phyloP scores from a whole-genome alignment of 2,888 invertebrate genomes.

The Drosophila kambysellisi region DNA sequence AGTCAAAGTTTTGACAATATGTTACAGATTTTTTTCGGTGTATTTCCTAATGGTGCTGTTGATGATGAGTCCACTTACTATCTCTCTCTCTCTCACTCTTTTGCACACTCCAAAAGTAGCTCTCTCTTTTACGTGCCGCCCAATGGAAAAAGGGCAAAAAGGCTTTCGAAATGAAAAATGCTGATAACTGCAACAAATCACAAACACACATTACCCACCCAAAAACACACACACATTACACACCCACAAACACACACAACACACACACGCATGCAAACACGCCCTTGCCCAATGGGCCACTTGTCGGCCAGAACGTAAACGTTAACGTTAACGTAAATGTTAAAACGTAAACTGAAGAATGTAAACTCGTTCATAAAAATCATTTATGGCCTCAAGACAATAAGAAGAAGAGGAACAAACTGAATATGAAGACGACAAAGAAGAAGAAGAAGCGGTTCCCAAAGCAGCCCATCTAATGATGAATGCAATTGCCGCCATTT shows the following conservation, averaged over 20 bases:
- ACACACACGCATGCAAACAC: constrained; percentile 28
- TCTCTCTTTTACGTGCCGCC: constrained; percentile 8
- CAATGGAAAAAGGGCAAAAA: constrained; percentile 41
- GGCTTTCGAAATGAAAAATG: constrained; percentile 72
- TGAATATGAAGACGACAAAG: not conserved
- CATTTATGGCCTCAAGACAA: constrained; percentile 65
- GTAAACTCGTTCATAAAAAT: constrained; percentile 76
- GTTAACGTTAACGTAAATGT: constrained; percentile 26
- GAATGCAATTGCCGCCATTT: constrained; percentile 78
- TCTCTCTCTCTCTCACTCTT: constrained; percentile 6
- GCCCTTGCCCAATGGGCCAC: constrained; percentile 26
- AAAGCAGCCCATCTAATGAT: constrained; percentile 61
- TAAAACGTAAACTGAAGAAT: constrained; percentile 60
- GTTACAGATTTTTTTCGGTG: not conserved
- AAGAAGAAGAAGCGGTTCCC: constrained; percentile 21
- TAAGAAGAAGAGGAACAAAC: constrained; percentile 12
- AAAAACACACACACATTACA: constrained; percentile 30
- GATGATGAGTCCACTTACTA: constrained; percentile 46
- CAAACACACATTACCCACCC: constrained; percentile 49
- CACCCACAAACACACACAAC: constrained; percentile 32
- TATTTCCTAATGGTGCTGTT: constrained; percentile 26
- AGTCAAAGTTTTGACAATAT: not conserved
- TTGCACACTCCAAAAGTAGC: not conserved
- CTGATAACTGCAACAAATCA: constrained; percentile 76
- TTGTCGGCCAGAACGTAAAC: constrained; percentile 34